phyloP scores from a whole-genome alignment of 2,888 invertebrate species.

The Acanthoscelides obtectus region DNA sequence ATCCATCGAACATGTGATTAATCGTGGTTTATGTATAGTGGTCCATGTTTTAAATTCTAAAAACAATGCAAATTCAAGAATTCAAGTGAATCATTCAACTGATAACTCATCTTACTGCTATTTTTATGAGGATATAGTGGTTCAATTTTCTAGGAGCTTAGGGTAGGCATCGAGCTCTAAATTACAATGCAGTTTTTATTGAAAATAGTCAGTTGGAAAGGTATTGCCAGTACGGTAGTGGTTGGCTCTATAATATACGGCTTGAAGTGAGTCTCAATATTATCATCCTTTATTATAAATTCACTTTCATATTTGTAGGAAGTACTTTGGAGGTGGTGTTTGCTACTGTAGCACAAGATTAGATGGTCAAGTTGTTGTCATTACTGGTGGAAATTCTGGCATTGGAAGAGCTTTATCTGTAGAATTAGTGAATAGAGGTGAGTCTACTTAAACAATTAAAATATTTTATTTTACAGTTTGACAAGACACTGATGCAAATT shows the following conservation, averaged over 20 bases:
- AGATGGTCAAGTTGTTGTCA: slow-evolving; percentile 50
- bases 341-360: slow-evolving; percentile 40
- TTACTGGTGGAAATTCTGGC: slow-evolving; percentile 58
- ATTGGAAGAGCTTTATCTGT: slow-evolving; percentile 55
- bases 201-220: slow-evolving; percentile 38
- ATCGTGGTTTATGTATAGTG: too few relatives aligned
- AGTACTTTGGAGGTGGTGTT: slow-evolving; percentile 43
- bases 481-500: too few relatives aligned
- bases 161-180: neutral
- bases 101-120: too few relatives aligned
- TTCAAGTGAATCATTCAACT: too few relatives aligned
- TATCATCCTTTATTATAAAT: slow-evolving; percentile 6
- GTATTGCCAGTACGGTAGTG: slow-evolving; percentile 35
- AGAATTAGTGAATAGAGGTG: slow-evolving; percentile 51
- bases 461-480: too few relatives aligned
- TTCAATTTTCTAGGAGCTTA: neutral
- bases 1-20: too few relatives aligned
- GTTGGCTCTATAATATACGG: slow-evolving; percentile 38
- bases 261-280: slow-evolving; percentile 38
- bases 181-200: neutral
- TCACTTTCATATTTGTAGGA: slow-evolving; percentile 32
- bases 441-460: too few relatives aligned
- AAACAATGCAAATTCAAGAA: too few relatives aligned
- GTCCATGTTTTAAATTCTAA: too few relatives aligned
- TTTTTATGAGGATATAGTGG: too few relatives aligned